Evolutionary conservation across 2,888 invertebrate species (phyloP).

Genomic region (Metallyticus violacea): DNA sequence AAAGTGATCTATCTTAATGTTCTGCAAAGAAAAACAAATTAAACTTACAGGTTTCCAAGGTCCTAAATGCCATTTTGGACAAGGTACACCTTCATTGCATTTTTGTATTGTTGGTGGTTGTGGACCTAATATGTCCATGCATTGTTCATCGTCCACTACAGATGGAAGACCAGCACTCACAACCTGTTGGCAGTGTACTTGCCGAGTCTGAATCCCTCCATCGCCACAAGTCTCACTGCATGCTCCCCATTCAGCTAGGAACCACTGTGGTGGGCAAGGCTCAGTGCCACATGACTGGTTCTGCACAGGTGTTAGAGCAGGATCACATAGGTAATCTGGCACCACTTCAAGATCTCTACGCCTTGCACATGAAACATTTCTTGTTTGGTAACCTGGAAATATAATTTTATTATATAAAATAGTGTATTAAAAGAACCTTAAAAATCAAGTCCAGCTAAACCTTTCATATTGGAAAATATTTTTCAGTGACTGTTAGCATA

Average conservation of each 20-base stretch:
- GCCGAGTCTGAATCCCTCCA: conserved; percentile 66
- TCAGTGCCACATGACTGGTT: conserved; percentile 70
- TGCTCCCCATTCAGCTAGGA: conserved; percentile 71
- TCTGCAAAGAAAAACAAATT: background rate
- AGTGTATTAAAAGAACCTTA: conserved; percentile 13
- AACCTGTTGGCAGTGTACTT: conserved; percentile 77
- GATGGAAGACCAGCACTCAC: conserved; percentile 68
- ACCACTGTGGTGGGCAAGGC: conserved; percentile 81
- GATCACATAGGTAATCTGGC: conserved; percentile 76
- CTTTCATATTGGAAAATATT: too few species aligned
- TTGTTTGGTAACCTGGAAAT: conserved; percentile 53
- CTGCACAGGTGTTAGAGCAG: conserved; percentile 65
- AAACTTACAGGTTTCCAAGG: conserved; percentile 83
- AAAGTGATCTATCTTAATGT: too few species aligned
- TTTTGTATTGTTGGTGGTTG: conserved; percentile 66
- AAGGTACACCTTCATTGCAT: conserved; percentile 74
- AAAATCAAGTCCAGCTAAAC: too few species aligned
- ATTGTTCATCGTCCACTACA: conserved; percentile 72
- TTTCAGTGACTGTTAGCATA: too few species aligned
- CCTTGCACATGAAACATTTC: conserved; percentile 78
- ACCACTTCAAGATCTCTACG: conserved; percentile 68
- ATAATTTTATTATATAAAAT: background rate
- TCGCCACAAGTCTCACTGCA: conserved; percentile 82
- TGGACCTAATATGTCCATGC: conserved; percentile 62
- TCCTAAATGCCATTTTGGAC: conserved; percentile 83